phyloP scores from a whole-genome alignment of 2,113 vertebrate genomes.

The Oreochromis niloticus region DNA sequence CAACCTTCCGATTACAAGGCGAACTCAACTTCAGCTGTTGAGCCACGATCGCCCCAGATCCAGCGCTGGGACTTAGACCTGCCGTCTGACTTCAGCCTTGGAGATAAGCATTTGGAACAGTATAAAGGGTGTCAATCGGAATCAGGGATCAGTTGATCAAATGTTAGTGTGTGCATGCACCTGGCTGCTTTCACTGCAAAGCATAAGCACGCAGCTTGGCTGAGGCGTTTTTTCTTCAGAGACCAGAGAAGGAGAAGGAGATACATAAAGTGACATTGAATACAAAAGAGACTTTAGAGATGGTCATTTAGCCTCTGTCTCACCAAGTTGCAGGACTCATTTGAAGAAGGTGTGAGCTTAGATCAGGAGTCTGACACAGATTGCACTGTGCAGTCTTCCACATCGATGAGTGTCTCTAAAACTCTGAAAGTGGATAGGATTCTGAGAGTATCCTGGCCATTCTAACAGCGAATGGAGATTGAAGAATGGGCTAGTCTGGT shows the following conservation, averaged over 20 bases:
- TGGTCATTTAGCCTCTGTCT: neutral
- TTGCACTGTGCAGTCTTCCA: neutral
- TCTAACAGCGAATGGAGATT: neutral
- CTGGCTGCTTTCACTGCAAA: neutral
- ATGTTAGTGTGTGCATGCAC: neutral
- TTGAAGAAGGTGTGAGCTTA: neutral
- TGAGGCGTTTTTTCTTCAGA: neutral
- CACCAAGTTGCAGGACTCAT: neutral
- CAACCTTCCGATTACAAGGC: no score
- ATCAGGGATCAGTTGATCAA: neutral
- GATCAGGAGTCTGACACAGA: neutral
- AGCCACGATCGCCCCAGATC: neutral
- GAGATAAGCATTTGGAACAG: neutral
- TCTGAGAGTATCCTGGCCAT: neutral
- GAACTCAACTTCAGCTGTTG: no score
- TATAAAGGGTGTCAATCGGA: neutral
- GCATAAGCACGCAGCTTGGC: neutral
- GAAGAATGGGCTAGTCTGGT: neutral
- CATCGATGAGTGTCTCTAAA: neutral
- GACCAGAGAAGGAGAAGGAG: neutral
- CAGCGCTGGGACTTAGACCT: neutral
- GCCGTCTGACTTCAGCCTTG: neutral
- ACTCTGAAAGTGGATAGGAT: neutral
- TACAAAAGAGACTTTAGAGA: neutral
- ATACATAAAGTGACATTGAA: neutral